These are phyloP conservation scores for Lydus trimaculatus DNA, from an alignment of 2,888 invertebrate genomes.

Conservation along the genomic window DNA sequence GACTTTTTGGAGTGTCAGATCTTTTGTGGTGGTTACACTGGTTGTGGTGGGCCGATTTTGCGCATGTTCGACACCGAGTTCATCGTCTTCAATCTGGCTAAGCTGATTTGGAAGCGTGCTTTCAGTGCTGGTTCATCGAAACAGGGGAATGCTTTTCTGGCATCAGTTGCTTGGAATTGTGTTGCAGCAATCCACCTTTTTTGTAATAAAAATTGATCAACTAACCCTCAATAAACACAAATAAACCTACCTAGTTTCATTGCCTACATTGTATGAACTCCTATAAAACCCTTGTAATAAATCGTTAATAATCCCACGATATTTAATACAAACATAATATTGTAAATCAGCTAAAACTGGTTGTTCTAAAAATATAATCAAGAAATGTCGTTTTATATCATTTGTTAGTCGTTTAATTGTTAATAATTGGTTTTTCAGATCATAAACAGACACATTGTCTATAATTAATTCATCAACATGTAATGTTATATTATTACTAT, in stretches of 20 bases:
- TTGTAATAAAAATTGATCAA: constrained; percentile 35
- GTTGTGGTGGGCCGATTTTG: constrained; percentile 35
- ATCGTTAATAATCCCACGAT: constrained; percentile 76
- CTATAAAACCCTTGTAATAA: constrained; percentile 83
- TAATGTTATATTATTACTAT: constrained; percentile 73
- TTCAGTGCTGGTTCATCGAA: constrained; percentile 88
- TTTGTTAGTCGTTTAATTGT: constrained; percentile 53
- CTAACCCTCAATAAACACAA: background rate
- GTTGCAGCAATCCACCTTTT: constrained; percentile 81
- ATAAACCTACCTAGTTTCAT: constrained; percentile 70
- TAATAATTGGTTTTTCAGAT: constrained; percentile 17
- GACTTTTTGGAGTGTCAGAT: background rate
- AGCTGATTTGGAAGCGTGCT: constrained; percentile 79
- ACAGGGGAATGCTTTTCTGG: constrained; percentile 83
- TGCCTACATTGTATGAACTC: constrained; percentile 76
- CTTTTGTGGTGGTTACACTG: constrained; percentile 36
- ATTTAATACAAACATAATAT: constrained; percentile 75
- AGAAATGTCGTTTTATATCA: constrained; percentile 72
- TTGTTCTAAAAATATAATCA: constrained; percentile 70
- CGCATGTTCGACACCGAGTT: constrained; percentile 84
- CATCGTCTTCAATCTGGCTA: constrained; percentile 76
- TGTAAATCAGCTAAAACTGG: constrained; percentile 66
- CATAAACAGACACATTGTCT: constrained; percentile 56
- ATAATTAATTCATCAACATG: constrained; percentile 77
- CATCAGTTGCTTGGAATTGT: constrained; percentile 85